Evolutionary conservation across 2,888 invertebrate species (phyloP), one percentile per base, ranked within the genome.

Genomic region (Cataglyphis rosenhaueri): DNA sequence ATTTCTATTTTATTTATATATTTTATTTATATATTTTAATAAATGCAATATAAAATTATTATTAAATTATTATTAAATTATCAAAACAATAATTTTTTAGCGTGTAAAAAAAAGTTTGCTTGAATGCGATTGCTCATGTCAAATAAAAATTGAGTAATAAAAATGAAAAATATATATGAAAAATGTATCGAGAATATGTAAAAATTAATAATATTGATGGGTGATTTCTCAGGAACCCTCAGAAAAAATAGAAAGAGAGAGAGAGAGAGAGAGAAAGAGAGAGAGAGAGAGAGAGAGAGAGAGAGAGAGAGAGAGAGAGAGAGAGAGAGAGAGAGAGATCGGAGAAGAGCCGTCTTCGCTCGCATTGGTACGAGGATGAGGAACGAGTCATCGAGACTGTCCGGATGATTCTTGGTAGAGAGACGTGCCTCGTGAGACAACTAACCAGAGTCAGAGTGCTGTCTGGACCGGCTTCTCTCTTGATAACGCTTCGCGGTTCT

Each of bases 391-490:
- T 91, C 92, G 92, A 91, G 89, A 91, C 84, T 90, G 91, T 91
- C 88, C 90, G 87, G 91, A 84, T 89, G 91, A 93, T 94, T 94
- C 94, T 92, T 85, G 91, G 94, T 94, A 93, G 88, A 86, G 90
- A 89, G 92, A 94, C 94, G 94, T 94, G 94, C 92, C 91, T 92
- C 91, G 94, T 91, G 91, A 94, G 92, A 93, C 93, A 94, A 94
- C 92, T 92, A 93, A 91, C 21, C 88, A 35, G 35, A 35, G 84
- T 87, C 89, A 87, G 44, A 74, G 89, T 89, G 90, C 89, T 85
- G 91, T 92, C 92, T 89, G 87, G 89, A 90, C 87, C 89, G 87
- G 91, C 90, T 90, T 86, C 84, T 57, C 57, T 15, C 81, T 88
- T 91, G 87, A 89, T 91, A 88, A 90, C 86, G 89, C 90, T 86